These are phyloP conservation scores for Ellobium chinense DNA, from an alignment of 2,888 invertebrate species.

Conservation along the genomic window DNA sequence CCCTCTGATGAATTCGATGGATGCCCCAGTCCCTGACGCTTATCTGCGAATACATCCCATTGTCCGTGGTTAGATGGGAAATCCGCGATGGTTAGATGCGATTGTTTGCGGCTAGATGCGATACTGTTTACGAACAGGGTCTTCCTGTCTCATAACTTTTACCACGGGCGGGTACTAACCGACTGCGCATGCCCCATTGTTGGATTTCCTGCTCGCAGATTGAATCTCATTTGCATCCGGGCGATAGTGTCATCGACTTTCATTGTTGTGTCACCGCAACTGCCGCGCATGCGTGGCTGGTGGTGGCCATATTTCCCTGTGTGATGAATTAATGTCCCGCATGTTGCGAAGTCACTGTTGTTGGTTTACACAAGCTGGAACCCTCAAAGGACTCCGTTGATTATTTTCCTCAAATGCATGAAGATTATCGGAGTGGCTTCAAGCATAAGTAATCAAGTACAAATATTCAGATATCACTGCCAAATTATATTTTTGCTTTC, in stretches of 20 bases:
- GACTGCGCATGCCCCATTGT: conserved; percentile 31
- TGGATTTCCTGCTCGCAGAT: conserved; percentile 3
- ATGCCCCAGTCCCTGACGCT: neutral
- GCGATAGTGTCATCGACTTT: neutral
- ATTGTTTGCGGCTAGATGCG: neutral
- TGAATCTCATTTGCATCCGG: conserved; percentile 30
- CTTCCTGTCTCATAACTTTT: neutral
- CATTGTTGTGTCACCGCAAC: conserved; percentile 3
- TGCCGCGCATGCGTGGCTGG: neutral
- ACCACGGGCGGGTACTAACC: neutral
- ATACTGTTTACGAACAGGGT: neutral
- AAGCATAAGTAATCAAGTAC: too few species aligned
- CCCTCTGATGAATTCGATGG: neutral
- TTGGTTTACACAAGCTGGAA: neutral
- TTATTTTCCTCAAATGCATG: neutral
- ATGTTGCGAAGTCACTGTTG: neutral
- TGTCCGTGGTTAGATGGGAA: neutral
- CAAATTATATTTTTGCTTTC: too few species aligned
- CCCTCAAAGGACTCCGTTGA: neutral
- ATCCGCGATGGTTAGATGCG: neutral
- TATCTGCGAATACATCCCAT: neutral
- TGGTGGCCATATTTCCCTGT: neutral
- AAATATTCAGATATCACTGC: too few species aligned
- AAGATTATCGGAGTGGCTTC: too few species aligned
- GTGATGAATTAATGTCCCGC: neutral